phyloP scores from a whole-genome alignment of 2,888 invertebrate species.

The Thera britannica region DNA sequence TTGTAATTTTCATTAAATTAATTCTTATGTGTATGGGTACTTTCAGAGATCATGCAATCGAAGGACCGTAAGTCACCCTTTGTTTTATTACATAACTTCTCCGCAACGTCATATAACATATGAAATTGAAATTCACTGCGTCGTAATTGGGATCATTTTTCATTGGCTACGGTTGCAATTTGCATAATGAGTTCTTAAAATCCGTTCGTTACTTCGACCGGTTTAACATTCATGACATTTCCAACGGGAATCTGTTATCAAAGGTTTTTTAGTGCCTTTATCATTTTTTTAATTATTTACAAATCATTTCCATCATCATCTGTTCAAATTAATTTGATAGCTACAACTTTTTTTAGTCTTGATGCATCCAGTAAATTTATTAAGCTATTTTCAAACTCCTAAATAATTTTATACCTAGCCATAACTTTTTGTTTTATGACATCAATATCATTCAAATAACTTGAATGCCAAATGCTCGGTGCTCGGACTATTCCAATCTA shows the following conservation, averaged over 20 bases:
- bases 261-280: conserved; percentile 7
- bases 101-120: conserved; percentile 31
- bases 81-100: conserved; percentile 40
- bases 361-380: no score
- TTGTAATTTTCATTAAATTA: neutral
- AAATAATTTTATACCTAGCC: no score
- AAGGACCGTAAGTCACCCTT: conserved; percentile 16
- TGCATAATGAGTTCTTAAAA: conserved; percentile 65
- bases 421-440: no score
- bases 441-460: no score
- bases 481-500: no score
- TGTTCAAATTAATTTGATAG: neutral
- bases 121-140: conserved; percentile 53
- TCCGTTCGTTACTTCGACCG: conserved; percentile 46
- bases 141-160: conserved; percentile 52
- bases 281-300: conserved; percentile 6
- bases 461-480: no score
- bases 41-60: neutral
- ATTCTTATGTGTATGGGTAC: neutral
- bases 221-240: conserved; percentile 37
- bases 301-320: conserved; percentile 1
- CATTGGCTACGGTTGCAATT: conserved; percentile 50
- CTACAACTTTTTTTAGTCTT: neutral
- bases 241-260: conserved; percentile 26
- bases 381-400: no score